A percentile compares a stretch with the other conserved stretches of the same genome.
Conservation (phyloP, 2,888 invertebrate genomes). For the Eupithecia exiguata region DNA sequence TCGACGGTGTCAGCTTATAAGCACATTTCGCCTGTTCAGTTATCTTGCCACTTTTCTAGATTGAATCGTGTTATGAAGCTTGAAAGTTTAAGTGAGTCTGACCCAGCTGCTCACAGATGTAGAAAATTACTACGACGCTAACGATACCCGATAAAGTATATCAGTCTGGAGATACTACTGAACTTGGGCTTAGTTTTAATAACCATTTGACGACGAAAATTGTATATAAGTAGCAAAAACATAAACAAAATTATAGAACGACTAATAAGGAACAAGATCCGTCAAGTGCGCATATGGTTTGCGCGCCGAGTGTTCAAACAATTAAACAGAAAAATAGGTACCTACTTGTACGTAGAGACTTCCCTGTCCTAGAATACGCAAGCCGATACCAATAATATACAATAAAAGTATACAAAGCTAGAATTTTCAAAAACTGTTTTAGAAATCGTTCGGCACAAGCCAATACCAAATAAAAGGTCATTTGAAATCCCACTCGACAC, state of each 20-base stretch:
- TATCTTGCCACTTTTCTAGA: constrained; percentile 22
- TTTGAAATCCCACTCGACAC: too few species aligned
- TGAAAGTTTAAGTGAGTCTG: constrained; percentile 24
- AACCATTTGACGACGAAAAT: background rate
- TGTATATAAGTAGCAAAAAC: background rate
- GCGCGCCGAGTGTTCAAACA: background rate
- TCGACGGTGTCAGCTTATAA: background rate
- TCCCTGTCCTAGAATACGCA: too few species aligned
- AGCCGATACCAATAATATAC: too few species aligned
- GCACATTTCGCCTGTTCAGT: constrained; percentile 12
- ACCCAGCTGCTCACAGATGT: constrained; percentile 25
- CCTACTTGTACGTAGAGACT: too few species aligned
- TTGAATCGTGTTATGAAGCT: constrained; percentile 23
- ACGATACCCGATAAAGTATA: background rate
- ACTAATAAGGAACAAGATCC: background rate
- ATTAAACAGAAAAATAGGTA: background rate
- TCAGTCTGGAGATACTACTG: background rate
- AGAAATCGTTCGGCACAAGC: too few species aligned
- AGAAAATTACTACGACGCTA: constrained; percentile 22
- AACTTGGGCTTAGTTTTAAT: background rate
- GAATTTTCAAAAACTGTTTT: too few species aligned
- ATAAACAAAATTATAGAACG: background rate
- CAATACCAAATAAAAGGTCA: too few species aligned
- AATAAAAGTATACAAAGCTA: too few species aligned
- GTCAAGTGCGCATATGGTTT: background rate